Evolutionary conservation across 2,113 vertebrate genomes (phyloP).

Genomic region (Myanophis thanlyinensis): DNA sequence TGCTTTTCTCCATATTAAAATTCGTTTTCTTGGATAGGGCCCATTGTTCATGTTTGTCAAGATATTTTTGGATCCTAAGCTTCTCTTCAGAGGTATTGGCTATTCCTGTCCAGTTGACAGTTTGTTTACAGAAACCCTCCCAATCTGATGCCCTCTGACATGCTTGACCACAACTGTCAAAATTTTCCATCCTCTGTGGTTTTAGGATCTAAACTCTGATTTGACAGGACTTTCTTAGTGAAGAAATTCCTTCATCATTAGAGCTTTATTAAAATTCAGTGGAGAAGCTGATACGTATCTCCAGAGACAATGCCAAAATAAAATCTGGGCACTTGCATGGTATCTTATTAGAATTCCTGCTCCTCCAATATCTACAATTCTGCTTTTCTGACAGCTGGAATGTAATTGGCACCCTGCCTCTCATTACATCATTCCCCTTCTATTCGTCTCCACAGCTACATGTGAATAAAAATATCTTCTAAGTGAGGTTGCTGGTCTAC

Average conservation of each 20-base stretch:
- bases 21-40: too few species aligned
- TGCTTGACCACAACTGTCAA: neutral
- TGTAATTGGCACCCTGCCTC: conserved; percentile 62
- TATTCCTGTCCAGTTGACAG: neutral
- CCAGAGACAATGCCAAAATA: conserved; percentile 31
- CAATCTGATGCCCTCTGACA: neutral
- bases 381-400: conserved; percentile 64
- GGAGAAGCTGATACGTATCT: conserved; percentile 54
- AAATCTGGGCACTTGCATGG: conserved; percentile 48
- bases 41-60: too few species aligned
- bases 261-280: conserved; percentile 56
- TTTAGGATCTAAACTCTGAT: conserved; percentile 49
- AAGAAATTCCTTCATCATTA: conserved; percentile 57
- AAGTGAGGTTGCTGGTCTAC: conserved; percentile 25
- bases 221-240: conserved; percentile 51
- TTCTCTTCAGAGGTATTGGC: too few species aligned
- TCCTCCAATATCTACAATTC: conserved; percentile 54
- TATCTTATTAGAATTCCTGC: conserved; percentile 59
- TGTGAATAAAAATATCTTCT: conserved; percentile 20
- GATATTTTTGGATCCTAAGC: too few species aligned
- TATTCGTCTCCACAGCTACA: neutral
- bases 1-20: too few species aligned
- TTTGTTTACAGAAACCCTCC: neutral
- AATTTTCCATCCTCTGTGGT: conserved; percentile 8
- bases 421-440: conserved; percentile 24